These are phyloP conservation scores for Paramormyrops hopkinsi DNA, from an alignment of 2,797 vertebrate species.

Conservation along the genomic window DNA sequence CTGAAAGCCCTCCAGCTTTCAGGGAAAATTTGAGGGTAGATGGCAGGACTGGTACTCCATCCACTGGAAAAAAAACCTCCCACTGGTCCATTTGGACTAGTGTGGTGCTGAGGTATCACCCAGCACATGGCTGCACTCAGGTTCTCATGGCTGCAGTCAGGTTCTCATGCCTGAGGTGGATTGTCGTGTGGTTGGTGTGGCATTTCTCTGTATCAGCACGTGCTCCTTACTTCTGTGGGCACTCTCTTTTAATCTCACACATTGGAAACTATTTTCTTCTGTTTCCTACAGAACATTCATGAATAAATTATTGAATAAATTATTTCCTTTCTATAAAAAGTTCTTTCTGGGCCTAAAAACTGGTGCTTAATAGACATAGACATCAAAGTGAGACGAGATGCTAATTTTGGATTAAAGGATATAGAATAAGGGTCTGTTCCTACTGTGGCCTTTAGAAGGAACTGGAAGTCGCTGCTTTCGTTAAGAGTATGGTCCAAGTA, in stretches of 20 bases:
- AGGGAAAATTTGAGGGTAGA: neutral
- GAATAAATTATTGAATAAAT: conserved; percentile 16
- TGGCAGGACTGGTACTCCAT: neutral
- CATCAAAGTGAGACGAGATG: conserved; percentile 15
- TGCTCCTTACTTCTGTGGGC: neutral
- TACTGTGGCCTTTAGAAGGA: neutral
- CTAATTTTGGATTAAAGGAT: conserved; percentile 12
- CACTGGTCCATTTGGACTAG: neutral
- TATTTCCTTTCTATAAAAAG: conserved; percentile 8
- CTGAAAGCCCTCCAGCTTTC: neutral
- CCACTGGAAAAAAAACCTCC: neutral
- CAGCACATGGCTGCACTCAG: neutral
- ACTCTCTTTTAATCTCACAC: neutral
- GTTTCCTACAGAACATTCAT: conserved; percentile 6
- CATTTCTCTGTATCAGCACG: neutral
- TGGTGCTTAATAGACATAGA: conserved; percentile 4
- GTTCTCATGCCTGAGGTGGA: neutral
- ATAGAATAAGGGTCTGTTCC: neutral
- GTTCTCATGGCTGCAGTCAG: neutral
- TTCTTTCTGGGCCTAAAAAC: conserved; percentile 1
- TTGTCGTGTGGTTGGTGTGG: neutral
- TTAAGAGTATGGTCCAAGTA: neutral
- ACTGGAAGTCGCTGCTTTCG: neutral
- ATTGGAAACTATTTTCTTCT: conserved; percentile 9
- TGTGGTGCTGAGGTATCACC: neutral